Conservation (phyloP, 2,888 invertebrate genomes). For the Marasmarcha lunaedactyla region DNA sequence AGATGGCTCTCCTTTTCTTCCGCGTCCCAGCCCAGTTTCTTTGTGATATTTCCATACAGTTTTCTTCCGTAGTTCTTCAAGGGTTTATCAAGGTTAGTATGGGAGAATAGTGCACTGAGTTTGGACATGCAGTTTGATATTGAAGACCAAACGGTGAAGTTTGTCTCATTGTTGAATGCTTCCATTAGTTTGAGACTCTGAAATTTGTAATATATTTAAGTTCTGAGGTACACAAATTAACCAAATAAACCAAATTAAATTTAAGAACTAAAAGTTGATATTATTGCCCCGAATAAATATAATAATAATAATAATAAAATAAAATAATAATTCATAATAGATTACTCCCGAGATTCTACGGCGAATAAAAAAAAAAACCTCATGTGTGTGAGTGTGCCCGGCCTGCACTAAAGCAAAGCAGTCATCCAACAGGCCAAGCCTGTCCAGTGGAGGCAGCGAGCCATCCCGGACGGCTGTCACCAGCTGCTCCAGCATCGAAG, state of each 20-base stretch:
- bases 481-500: constrained; percentile 79
- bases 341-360: too few species aligned
- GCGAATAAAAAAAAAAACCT: too few species aligned
- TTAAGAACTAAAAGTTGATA: neutral
- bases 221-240: too few species aligned
- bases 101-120: constrained; percentile 80
- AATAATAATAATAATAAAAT: too few species aligned
- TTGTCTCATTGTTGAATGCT: constrained; percentile 86
- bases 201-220: too few species aligned
- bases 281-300: too few species aligned
- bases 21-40: constrained; percentile 87
- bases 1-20: constrained; percentile 87
- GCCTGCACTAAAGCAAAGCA: constrained; percentile 93
- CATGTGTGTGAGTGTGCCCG: constrained; percentile 78
- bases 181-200: constrained; percentile 82
- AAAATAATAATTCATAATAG: too few species aligned
- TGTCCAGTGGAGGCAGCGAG: constrained; percentile 87
- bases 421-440: constrained; percentile 91
- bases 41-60: constrained; percentile 78
- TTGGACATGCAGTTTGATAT: constrained; percentile 84
- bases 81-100: constrained; percentile 79
- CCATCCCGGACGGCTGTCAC: constrained; percentile 84
- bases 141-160: constrained; percentile 94
- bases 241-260: constrained; percentile 24
- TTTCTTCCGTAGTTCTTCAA: constrained; percentile 82